Base-by-base conservation (phyloP, 2,113 vertebrate genomes). In the Catagonus wagneri region DNA sequence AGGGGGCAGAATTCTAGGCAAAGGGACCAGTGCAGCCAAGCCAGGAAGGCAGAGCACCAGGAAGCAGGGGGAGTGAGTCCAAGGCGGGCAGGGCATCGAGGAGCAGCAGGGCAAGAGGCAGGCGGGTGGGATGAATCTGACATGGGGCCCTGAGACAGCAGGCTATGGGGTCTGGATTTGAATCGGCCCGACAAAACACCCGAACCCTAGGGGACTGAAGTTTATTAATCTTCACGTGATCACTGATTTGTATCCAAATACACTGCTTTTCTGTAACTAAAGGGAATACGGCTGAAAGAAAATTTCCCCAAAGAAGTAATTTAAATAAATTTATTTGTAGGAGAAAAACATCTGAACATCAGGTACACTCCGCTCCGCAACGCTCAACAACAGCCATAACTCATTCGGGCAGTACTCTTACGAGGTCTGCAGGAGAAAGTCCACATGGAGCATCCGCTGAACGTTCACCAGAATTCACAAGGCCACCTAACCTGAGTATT, bases 311-410 rank as follows among this genome's bases (percentile, higher is more conserved):
- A 6, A 63, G n/a, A n/a, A 29, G 34, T 95, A 96, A 90, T 78
- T 97, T 86, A 97, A 96, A 96, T 96, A 96, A 95, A 88, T 97
- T 97, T 97, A 97, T 97, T 97, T 95, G 76, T 68, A 76, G 63
- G 60, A 96, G 94, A 85, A 86, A 94, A 96, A 90, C 83, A 75
- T 95, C 58, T 93, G 95, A 90, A 93, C 90, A 50, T 94, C 86
- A 95, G 95, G 89, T 96, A 72, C 75, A 65, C 52, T 97, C 72
- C 83, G 61, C 96, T 89, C 90, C 89, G 96, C 97, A 97, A 34
- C 94, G 93, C 89, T 92, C 90, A 96, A 95, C 87, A 97, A 89
- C 63, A 93, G 86, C 96, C 86, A 39, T 20, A 87, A 90, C 71
- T 93, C 61, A 56, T 17, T 66, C 83, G 96, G 95, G 96, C 95